Evolutionary conservation across 2,797 vertebrate genomes (phyloP), one percentile per base, ranked within the genome.

Genomic region (Malurus splendens): DNA sequence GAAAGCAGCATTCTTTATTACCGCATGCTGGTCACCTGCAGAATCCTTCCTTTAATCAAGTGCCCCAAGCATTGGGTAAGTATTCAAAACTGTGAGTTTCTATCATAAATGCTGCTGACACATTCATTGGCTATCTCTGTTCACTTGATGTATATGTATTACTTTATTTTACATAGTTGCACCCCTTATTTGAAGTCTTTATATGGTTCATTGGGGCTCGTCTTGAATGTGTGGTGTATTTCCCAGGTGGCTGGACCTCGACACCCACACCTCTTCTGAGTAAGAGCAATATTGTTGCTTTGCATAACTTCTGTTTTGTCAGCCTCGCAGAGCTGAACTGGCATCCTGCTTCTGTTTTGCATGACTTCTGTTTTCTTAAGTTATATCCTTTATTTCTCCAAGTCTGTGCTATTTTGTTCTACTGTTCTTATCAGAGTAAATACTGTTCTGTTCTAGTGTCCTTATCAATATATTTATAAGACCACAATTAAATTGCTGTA

Each of bases 231-330:
- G 17, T 27, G 11, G 5, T 3, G 5, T 36, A 7, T 22, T 48
- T 25, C 62, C 36, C 8, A 41, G 44, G 42, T 36, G 22, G 2
- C 59, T 65, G 36, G 1, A 56, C 18, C 59, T 72, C 20, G 14
- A 7, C 20, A 5, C 12, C 3, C 1, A 14, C 20, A 5, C 14
- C 3, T 1, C 12, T 42, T 72, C 20, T 72, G 50, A 62, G 20
- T 47, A 41, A 41, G 20, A 1, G 2, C 20, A 64, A 3, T 36
- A 33, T 25, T 0, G 0, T 56, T 22, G 17, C 6, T 64, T 56
- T 56, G 25, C 17, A 12, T 64, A 22, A n/a, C 18, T 25, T 50
- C 11, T 33, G 16, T 30, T 64, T 64, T 72, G 30, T 50, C 27
- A 27, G 14, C 9, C 14, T 56, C 64, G 59, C 14, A 64, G 33